phyloP scores from a whole-genome alignment of 2,888 invertebrate genomes.

The Papilio gigon region DNA sequence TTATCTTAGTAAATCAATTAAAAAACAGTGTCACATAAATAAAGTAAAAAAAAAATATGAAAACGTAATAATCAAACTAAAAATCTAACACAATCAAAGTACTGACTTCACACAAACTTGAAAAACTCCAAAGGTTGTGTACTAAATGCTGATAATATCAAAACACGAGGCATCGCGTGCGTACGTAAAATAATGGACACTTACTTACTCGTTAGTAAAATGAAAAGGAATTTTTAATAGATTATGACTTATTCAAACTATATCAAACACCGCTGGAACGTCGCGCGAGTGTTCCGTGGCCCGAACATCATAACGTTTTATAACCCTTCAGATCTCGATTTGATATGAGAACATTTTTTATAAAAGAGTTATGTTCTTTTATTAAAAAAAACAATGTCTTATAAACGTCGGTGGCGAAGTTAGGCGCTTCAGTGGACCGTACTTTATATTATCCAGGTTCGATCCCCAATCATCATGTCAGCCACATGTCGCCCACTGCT shows the following conservation, averaged over 20 bases:
- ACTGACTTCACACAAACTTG: conserved; percentile 10
- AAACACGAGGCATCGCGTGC: neutral
- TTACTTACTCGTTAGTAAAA: conserved; percentile 19
- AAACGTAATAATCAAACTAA: neutral
- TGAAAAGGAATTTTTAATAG: neutral
- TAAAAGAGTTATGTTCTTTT: neutral
- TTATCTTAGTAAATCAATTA: neutral
- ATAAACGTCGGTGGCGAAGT: too few species aligned
- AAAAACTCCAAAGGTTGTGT: conserved; percentile 12
- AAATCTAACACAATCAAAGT: conserved; percentile 13
- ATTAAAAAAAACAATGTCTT: neutral
- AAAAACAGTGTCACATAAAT: neutral
- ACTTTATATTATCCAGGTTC: too few species aligned
- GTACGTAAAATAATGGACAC: neutral
- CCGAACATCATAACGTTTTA: conserved; percentile 3
- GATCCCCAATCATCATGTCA: too few species aligned
- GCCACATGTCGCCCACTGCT: too few species aligned
- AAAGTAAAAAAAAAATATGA: neutral
- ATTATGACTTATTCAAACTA: conserved; percentile 15
- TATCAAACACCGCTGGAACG: conserved; percentile 11
- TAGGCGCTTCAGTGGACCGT: too few species aligned
- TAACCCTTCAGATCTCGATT: neutral
- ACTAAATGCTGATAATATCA: conserved; percentile 4
- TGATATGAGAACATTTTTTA: neutral
- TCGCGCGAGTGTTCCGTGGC: neutral